Conservation (phyloP, 2,888 invertebrate genomes). For the Molorchus minor region DNA sequence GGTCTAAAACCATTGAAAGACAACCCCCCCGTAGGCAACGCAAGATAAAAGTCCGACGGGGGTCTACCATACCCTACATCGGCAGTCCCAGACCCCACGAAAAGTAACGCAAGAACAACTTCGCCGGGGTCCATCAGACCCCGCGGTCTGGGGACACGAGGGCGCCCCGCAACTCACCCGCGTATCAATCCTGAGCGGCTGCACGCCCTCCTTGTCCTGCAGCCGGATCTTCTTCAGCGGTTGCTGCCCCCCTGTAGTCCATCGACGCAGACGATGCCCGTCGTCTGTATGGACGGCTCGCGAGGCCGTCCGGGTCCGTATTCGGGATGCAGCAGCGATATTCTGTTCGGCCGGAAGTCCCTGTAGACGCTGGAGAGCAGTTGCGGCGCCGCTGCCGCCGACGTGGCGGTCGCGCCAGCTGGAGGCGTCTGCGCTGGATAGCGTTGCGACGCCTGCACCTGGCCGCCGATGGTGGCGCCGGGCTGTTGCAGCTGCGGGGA, state of each 20-base stretch:
- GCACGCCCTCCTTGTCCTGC: constrained; percentile 65
- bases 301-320: constrained; percentile 55
- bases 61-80: too few species aligned
- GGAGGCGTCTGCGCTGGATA: constrained; percentile 61
- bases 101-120: too few species aligned
- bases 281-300: constrained; percentile 38
- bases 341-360: constrained; percentile 67
- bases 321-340: constrained; percentile 73
- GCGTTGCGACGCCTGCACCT: constrained; percentile 53
- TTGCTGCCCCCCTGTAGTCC: constrained; percentile 64
- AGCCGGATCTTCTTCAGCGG: constrained; percentile 76
- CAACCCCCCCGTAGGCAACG: too few species aligned
- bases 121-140: too few species aligned
- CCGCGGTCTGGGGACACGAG: too few species aligned
- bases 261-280: constrained; percentile 44
- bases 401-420: constrained; percentile 61
- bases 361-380: constrained; percentile 63
- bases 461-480: constrained; percentile 62
- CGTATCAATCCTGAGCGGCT: constrained; percentile 74
- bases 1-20: too few species aligned
- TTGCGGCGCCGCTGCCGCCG: constrained; percentile 47
- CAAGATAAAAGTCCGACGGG: too few species aligned
- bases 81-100: too few species aligned
- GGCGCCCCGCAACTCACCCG: constrained; percentile 64
- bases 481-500: constrained; percentile 61